Conservation (phyloP, 2,797 vertebrate species). For the Tokudaia tokunoshimensis region DNA sequence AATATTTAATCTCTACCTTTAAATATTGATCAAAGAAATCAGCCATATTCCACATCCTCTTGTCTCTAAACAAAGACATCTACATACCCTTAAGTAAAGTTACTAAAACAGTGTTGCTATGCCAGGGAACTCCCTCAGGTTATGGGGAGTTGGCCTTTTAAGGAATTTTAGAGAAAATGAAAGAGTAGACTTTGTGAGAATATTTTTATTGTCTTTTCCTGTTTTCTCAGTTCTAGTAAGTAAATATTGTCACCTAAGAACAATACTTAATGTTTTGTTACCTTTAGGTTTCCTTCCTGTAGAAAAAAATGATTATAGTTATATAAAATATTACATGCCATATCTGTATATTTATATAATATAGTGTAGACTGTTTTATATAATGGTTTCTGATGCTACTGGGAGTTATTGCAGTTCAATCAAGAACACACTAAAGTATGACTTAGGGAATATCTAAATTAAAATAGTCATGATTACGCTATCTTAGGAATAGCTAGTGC, state of each 20-base stretch:
- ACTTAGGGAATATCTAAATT: background rate
- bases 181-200: conserved; percentile 12
- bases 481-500: conserved; percentile 28
- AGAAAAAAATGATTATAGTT: conserved; percentile 3
- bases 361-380: background rate
- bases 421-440: conserved; percentile 14
- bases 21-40: background rate
- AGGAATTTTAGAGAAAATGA: conserved; percentile 37
- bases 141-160: background rate
- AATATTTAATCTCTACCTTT: conserved; percentile 2
- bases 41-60: background rate
- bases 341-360: background rate
- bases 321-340: background rate
- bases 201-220: background rate
- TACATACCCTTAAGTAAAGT: background rate
- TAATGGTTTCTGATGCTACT: background rate
- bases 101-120: background rate
- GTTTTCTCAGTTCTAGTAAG: conserved; percentile 27
- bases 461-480: background rate
- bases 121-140: background rate
- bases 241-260: background rate
- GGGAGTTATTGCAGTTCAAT: background rate
- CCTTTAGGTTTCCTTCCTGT: background rate
- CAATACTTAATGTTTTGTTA: background rate
- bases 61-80: background rate